Conservation (phyloP, 2,797 vertebrate genomes). For the Intellagama lesueurii region DNA sequence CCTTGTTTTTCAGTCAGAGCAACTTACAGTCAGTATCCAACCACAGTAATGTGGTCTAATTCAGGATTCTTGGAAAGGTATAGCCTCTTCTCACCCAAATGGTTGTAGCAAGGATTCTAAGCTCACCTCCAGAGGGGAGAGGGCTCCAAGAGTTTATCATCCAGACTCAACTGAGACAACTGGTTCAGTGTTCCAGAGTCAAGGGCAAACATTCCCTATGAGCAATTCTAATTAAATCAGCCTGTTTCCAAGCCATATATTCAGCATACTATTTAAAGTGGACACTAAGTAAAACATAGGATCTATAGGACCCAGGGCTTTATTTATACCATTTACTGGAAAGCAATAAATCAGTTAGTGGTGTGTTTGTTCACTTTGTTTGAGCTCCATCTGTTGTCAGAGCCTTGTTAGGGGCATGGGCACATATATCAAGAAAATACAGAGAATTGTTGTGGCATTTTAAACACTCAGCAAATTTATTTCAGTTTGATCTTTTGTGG, state of each 20-base stretch:
- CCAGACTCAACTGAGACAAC: neutral
- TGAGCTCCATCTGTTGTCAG: neutral
- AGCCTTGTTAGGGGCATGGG: no score
- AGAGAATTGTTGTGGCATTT: no score
- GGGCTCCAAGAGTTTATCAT: no score
- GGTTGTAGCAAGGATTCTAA: neutral
- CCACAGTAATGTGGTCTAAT: neutral
- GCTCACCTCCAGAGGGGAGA: neutral
- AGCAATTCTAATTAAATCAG: neutral
- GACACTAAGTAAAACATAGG: neutral
- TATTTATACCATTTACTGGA: neutral
- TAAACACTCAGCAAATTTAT: no score
- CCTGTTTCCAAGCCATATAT: neutral
- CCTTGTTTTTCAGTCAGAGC: neutral
- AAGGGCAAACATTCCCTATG: neutral
- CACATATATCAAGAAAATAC: no score
- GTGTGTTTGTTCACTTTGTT: neutral
- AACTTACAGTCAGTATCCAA: neutral
- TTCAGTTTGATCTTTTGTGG: no score
- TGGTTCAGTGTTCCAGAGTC: neutral
- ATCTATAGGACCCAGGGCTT: neutral
- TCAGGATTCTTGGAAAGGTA: no score
- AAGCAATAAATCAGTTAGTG: neutral
- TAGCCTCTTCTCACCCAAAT: no score
- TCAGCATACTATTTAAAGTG: neutral